Evolutionary conservation across 2,797 vertebrate genomes (phyloP), one percentile per base, ranked within the genome.

Genomic region (Champsocephalus esox): DNA sequence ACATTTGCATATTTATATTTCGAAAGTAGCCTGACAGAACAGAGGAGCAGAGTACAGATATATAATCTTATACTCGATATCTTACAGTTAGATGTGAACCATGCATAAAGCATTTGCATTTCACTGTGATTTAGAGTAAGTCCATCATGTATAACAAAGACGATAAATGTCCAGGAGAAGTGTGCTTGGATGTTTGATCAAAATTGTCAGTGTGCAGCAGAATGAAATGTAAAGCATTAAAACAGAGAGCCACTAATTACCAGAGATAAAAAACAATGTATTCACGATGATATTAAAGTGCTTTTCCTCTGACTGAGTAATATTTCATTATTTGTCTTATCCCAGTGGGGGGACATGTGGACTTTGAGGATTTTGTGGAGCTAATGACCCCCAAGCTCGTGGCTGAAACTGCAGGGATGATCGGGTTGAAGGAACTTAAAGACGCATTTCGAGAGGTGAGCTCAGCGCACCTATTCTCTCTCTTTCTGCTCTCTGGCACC

Each of bases 391-490:
- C 95, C 4, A 95, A 95, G 71, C 92, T 95, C 28, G 68, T 95
- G 67, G 93, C 92, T 78, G 95, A 95, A 85, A 95, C 95, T 0
- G 93, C 94, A 24, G 95, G 93, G 51, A 95, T 95, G 94, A 95
- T 95, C 34, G 94, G 95, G 4, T 55, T 95, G 17, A 95, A 95
- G 76, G 94, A 95, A 79, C 89, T 95, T 8, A 95, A 94, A 80
- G 94, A 95, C 1, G 95, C 94, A 19, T 95, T 95, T 69, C 94
- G 52, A 88, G 94, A 95, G 92, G 94, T 95, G 59, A 88, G 78
- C 21, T 61, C 11, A 50, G 44, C 4, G 16, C 4, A 43, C 28
- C 12, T 6, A 10, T 50, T 49, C 32, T 58, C 1, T 59, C 10
- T 65, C 48, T 51, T 54, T 50, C 38, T 75, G 65, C 38, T 73